A percentile compares a stretch with the other conserved stretches of the same genome.
Conservation (phyloP, 2,888 invertebrate genomes). For the Caenorhabditis sp. region DNA sequence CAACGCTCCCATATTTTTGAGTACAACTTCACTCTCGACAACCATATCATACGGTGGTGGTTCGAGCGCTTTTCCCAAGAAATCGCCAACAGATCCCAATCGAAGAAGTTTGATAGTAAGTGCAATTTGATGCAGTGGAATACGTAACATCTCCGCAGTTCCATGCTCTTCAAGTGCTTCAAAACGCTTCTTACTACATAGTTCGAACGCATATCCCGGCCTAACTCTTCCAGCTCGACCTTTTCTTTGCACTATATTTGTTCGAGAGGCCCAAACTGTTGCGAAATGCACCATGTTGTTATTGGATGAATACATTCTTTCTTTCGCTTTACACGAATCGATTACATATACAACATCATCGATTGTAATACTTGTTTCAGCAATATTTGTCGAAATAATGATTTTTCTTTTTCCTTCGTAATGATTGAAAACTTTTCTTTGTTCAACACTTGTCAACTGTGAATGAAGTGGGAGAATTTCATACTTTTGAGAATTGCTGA, state of each 20-base stretch:
- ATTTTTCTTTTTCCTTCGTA: slow-evolving; percentile 73
- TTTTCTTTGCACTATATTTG: slow-evolving; percentile 91
- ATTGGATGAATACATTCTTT: slow-evolving; percentile 95
- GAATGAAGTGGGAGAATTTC: slow-evolving; percentile 93
- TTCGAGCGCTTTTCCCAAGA: slow-evolving; percentile 89
- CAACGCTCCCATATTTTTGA: slow-evolving; percentile 78
- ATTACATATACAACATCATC: slow-evolving; percentile 98
- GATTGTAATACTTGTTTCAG: slow-evolving; percentile 96
- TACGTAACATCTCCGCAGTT: slow-evolving; percentile 96
- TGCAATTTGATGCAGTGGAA: slow-evolving; percentile 92
- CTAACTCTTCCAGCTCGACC: slow-evolving; percentile 94
- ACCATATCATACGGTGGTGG: slow-evolving; percentile 97
- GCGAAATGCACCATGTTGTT: slow-evolving; percentile 99
- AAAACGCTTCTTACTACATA: slow-evolving; percentile 78
- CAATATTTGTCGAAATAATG: slow-evolving; percentile 95
- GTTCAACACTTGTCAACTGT: slow-evolving; percentile 93
- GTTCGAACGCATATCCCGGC: slow-evolving; percentile 90
- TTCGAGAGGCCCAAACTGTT: slow-evolving; percentile 82
- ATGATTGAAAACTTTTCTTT: slow-evolving; percentile 84
- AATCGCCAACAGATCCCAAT: slow-evolving; percentile 90
- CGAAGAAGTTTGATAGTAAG: slow-evolving; percentile 88
- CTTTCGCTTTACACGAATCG: slow-evolving; percentile 94
- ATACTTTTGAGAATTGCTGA: slow-evolving; percentile 75
- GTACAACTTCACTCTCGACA: slow-evolving; percentile 89
- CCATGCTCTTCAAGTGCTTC: slow-evolving; percentile 79